These are phyloP conservation scores for Spinus olivaceus DNA, from an alignment of 2,797 vertebrate genomes.

Conservation along the genomic window DNA sequence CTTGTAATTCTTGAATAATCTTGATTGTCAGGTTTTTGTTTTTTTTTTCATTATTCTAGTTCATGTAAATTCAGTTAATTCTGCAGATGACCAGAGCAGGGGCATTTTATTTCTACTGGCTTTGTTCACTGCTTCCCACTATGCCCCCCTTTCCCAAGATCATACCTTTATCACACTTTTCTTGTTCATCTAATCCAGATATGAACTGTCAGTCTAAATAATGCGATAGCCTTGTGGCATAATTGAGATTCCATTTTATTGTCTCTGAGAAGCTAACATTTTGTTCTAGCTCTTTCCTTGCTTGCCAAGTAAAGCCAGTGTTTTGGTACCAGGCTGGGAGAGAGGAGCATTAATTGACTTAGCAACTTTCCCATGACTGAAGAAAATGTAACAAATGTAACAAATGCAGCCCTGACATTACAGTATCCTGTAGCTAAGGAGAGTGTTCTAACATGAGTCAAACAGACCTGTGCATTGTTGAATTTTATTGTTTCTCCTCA, in stretches of 20 bases:
- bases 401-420: neutral
- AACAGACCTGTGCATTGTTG: neutral
- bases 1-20: neutral
- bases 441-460: neutral
- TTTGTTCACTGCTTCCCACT: neutral
- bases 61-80: neutral
- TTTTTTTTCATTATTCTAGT: neutral
- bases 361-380: neutral
- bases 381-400: neutral
- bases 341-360: neutral
- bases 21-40: neutral
- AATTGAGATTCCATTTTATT: neutral
- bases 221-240: neutral
- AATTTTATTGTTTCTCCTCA: neutral
- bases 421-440: neutral
- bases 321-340: neutral
- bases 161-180: neutral
- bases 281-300: neutral
- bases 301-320: neutral
- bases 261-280: neutral
- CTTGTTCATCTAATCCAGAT: neutral
- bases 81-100: neutral
- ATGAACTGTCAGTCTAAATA: neutral
- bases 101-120: neutral
- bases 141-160: rapidly evolving